phyloP scores from a whole-genome alignment of 2,113 vertebrate genomes.

The Polypterus senegalus region DNA sequence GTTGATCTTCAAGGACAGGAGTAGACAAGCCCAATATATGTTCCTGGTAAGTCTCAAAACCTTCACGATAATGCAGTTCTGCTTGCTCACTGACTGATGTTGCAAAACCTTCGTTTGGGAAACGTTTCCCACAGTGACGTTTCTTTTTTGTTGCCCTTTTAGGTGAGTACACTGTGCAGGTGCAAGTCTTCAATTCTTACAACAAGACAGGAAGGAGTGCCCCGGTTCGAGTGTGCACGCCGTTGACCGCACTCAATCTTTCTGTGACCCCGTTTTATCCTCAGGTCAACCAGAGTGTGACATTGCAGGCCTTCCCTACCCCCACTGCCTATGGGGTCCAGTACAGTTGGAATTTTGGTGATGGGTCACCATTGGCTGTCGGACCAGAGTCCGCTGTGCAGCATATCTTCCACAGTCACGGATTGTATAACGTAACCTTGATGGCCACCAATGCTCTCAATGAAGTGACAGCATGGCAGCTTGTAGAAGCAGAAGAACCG shows the following conservation, averaged over 20 bases:
- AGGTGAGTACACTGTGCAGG: conserved; percentile 45
- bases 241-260: conserved; percentile 32
- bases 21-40: too few relatives aligned
- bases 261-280: conserved; percentile 21
- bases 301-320: conserved; percentile 31
- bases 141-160: conserved; percentile 12
- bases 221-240: conserved; percentile 28
- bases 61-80: background rate
- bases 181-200: conserved; percentile 34
- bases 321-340: conserved; percentile 27
- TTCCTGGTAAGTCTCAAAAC: too few relatives aligned
- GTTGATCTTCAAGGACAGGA: too few relatives aligned
- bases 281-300: conserved; percentile 24
- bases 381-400: conserved; percentile 17
- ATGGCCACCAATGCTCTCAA: conserved; percentile 38
- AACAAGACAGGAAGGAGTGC: conserved; percentile 20
- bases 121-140: background rate
- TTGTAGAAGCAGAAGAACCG: conserved; percentile 35
- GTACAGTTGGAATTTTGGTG: conserved; percentile 48
- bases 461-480: conserved; percentile 22
- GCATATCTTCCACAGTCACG: conserved; percentile 30
- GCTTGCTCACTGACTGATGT: background rate
- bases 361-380: conserved; percentile 27
- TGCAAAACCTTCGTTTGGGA: background rate
- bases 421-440: conserved; percentile 46